Conservation (phyloP, 2,113 vertebrate genomes). For the Campylorhamphus procurvoides region DNA sequence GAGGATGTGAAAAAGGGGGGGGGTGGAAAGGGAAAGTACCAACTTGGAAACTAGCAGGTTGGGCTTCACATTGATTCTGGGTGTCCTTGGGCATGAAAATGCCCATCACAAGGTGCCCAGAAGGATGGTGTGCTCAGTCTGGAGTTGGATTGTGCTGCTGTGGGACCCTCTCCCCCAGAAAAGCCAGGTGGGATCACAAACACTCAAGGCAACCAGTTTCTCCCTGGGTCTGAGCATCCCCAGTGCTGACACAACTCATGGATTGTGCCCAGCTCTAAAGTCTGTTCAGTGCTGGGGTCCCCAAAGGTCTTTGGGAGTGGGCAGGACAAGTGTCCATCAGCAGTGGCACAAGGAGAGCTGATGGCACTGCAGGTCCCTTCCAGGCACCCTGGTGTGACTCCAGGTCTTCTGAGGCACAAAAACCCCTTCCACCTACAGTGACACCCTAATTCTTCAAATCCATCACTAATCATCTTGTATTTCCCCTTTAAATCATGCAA, state of each 20-base stretch:
- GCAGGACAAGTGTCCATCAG: not conserved
- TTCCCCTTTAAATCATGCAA: not conserved
- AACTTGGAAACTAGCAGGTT: not conserved
- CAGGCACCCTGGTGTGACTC: too few relatives aligned
- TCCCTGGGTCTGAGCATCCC: not conserved
- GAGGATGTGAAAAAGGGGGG: not conserved
- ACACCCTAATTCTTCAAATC: not conserved
- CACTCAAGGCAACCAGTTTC: not conserved
- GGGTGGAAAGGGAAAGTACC: fast-evolving
- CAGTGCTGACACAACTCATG: not conserved
- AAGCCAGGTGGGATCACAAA: too few relatives aligned
- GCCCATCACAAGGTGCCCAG: not conserved
- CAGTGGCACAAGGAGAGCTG: not conserved
- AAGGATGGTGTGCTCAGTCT: not conserved
- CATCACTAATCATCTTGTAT: fast-evolving
- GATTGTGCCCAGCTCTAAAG: not conserved
- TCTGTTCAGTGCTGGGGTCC: not conserved
- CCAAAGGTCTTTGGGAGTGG: not conserved
- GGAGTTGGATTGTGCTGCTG: not conserved
- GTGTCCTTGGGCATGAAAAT: not conserved
- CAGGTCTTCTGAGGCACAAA: not conserved
- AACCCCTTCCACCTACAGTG: not conserved
- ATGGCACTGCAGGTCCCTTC: not conserved
- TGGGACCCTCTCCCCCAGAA: not conserved
- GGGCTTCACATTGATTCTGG: too few relatives aligned